Evolutionary conservation across 1,140 invertebrate genomes (phyloP), one percentile per base, ranked within the genome.

Genomic region (Ceratina calcarata): DNA sequence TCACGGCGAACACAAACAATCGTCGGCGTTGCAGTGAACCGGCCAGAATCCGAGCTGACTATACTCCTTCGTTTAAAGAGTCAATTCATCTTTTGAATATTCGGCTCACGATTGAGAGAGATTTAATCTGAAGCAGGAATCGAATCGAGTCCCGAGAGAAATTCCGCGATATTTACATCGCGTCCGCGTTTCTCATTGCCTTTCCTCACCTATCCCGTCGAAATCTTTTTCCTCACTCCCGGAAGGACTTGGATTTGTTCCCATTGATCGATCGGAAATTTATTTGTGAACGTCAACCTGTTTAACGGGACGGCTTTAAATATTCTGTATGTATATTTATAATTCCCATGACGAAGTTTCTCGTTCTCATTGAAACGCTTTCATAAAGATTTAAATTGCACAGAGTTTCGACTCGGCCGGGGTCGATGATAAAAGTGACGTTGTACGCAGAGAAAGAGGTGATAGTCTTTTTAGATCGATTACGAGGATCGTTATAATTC

Each of bases 251-350:
- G 37, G 10, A 45, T 45, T n/a, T 61, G 1, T 16, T 18, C 7
- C 24, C n/a, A 20, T 57, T 15, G 75, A 70, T 68, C 57, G 18
- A 45, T 0, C 20, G 45, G 18, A 62, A 53, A 77, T 61, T 53
- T 27, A 70, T 77, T 70, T 53, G 0, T 7, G 45, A 32, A 62
- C 18, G 60, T 53, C 37, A n/a, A 18, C 22, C 67, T 22, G 24
- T 77, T 37, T 62, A 62, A 77, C 61, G 24, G 24, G 24, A 22
- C n/a, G 66, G 4, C 32, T 51, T 70, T 62, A 62, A 77, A 70
- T 70, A 62, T 49, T 53, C 51, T 15, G 53, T 53, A 12, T 24
- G 51, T 61, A 12, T 24, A 51, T 70, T 77, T 37, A n/a, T 45
- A 10, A 61, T 37, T 32, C 27, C 10, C 61, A 20, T 10, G 12